Base-by-base conservation (phyloP, 2,113 vertebrate genomes). In the Leucoraja erinaceus region DNA sequence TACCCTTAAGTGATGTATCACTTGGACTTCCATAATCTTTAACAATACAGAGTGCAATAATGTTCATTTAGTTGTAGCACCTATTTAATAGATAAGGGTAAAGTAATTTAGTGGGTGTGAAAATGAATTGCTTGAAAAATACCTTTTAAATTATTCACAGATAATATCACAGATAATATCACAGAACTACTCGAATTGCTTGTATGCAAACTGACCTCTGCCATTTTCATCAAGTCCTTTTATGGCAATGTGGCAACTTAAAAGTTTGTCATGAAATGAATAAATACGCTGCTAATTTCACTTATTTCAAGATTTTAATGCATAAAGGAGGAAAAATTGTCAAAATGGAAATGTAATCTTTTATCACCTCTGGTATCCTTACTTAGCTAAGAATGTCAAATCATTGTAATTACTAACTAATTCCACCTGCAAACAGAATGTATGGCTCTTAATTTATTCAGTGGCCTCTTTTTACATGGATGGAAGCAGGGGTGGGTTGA, bases 131-230 rank as follows among this genome's bases (percentile, higher is more conserved):
- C 90, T 54, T 28, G 33, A 47, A 54, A 91, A 91, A 38, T 33
- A 91, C 66, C 33, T 72, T 47, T 70, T 70, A 63, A 91, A 91
- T 91, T 91, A 72, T 91, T 91, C 33, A 90, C 88, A 72, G 88
- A 70, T 90, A 6, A 66, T 70, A 90, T 91, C 33, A 90, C 88
- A 72, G 88, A 70, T 90, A 6, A 66, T 70, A 90, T 70, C 22
- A 70, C 31, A 90, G 68, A 90, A 54, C 38, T 74, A 11, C 33
- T 54, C 10, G 25, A 72, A 54, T 18, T 20, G 72, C 20, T 0
- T 90, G 38, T 47, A n/a, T 91, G 68, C 18, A 74, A 72, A 47
- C 33, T 72, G 66, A 91, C 90, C 68, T 28, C 68, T 91, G 38
- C 33, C 22, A 72, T 72, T 22, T 22, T 72, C 38, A 54, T 10